Conservation (phyloP, 2,888 invertebrate genomes). For the Andrena bucephala region DNA sequence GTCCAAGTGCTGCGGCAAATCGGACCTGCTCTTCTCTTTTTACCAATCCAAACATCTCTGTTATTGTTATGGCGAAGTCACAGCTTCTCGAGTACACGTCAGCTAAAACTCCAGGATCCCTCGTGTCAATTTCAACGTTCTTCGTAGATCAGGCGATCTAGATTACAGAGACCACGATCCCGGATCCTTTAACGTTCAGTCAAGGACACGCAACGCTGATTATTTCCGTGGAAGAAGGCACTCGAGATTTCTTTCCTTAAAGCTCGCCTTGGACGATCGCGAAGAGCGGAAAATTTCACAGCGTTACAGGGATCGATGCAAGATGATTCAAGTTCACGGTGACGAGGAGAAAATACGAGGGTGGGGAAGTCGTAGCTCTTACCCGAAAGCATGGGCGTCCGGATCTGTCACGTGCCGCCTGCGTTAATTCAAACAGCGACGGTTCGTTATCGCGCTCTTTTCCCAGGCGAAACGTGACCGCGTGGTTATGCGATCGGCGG, state of each 20-base stretch:
- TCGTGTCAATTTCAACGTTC: too few relatives aligned
- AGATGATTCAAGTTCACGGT: not conserved
- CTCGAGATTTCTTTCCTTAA: not conserved
- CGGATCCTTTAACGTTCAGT: too few relatives aligned
- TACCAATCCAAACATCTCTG: not conserved
- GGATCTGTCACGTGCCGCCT: conserved; percentile 57
- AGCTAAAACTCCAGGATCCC: too few relatives aligned
- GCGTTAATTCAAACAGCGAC: conserved; percentile 31
- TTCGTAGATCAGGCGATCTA: too few relatives aligned
- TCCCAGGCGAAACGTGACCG: conserved; percentile 61
- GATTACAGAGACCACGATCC: too few relatives aligned
- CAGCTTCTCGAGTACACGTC: too few relatives aligned
- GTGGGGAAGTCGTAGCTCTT: conserved; percentile 6
- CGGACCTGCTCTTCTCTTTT: not conserved
- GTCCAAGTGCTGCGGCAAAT: not conserved
- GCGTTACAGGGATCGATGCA: not conserved
- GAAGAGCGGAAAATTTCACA: not conserved
- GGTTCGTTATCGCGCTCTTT: conserved; percentile 54
- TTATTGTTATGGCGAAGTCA: not conserved
- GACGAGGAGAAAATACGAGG: conserved; percentile 22
- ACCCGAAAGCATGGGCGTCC: conserved; percentile 34
- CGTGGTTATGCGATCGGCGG: conserved; percentile 39
- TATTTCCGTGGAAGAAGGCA: too few relatives aligned
- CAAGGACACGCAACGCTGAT: too few relatives aligned
- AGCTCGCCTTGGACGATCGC: not conserved